These are phyloP conservation scores for Plemyria rubiginata DNA, from an alignment of 2,888 invertebrate species.

Conservation along the genomic window DNA sequence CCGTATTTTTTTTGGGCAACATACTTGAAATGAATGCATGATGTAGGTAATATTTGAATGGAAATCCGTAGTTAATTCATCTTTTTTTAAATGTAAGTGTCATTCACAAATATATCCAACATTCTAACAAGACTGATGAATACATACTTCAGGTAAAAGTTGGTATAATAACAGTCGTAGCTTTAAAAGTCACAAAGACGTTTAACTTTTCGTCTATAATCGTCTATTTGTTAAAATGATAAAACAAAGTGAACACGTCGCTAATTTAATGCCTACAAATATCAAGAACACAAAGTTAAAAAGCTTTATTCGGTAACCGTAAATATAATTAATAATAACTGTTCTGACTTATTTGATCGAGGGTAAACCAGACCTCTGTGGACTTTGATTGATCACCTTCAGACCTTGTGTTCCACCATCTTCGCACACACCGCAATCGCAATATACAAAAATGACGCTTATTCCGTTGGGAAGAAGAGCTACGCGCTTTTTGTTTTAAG, in stretches of 20 bases:
- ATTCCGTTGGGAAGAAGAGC: slow-evolving; percentile 17
- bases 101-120: not conserved
- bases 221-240: not conserved
- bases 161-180: not conserved
- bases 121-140: not conserved
- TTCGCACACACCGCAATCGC: slow-evolving; percentile 21
- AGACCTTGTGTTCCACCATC: slow-evolving; percentile 44
- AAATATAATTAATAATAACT: slow-evolving; percentile 56
- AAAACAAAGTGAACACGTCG: slow-evolving; percentile 9
- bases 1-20: slow-evolving; percentile 11
- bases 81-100: not conserved
- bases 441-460: slow-evolving; percentile 16
- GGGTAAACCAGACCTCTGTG: slow-evolving; percentile 48
- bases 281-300: slow-evolving; percentile 31
- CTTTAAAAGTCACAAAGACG: not conserved
- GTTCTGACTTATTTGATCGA: slow-evolving; percentile 57
- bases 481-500: slow-evolving; percentile 7
- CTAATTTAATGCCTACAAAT: slow-evolving; percentile 8
- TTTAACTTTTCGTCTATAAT: not conserved
- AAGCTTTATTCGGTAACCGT: slow-evolving; percentile 35
- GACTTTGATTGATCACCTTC: slow-evolving; percentile 57
- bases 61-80: slow-evolving; percentile 1
- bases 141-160: not conserved
- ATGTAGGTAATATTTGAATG: not conserved
- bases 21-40: slow-evolving; percentile 18